These are phyloP conservation scores for Yponomeuta malinellus DNA, from an alignment of 2,888 invertebrate species.

Conservation along the genomic window DNA sequence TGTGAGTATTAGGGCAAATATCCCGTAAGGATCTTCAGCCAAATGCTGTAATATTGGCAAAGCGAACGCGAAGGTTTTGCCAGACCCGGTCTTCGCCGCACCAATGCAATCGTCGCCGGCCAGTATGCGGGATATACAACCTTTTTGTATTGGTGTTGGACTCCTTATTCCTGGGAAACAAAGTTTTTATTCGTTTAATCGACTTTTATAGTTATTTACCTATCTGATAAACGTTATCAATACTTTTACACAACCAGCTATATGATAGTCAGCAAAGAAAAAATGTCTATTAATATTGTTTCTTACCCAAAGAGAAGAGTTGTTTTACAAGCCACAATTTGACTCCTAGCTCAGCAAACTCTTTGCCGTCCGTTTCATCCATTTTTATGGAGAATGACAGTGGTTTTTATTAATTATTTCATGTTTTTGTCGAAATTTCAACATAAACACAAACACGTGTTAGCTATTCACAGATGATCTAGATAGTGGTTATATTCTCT, in stretches of 20 bases:
- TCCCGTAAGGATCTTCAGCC: conserved; percentile 96
- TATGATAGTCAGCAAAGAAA: too few relatives aligned
- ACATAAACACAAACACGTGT: too few relatives aligned
- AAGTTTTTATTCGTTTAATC: background rate
- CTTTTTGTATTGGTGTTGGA: conserved; percentile 88
- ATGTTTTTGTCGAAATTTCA: background rate
- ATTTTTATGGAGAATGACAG: conserved; percentile 28
- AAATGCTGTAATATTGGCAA: conserved; percentile 94
- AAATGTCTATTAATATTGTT: background rate
- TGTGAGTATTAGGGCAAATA: conserved; percentile 95
- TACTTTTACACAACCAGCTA: too few relatives aligned
- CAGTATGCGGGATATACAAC: conserved; percentile 87
- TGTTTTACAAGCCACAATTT: conserved; percentile 86
- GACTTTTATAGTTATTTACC: too few relatives aligned
- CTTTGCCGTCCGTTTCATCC: conserved; percentile 53
- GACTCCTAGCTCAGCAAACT: conserved; percentile 78
- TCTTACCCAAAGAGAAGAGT: conserved; percentile 79
- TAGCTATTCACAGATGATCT: too few relatives aligned
- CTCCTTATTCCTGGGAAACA: conserved; percentile 79
- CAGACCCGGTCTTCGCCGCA: conserved; percentile 98
- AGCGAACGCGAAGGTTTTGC: conserved; percentile 98
- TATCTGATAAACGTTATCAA: too few relatives aligned
- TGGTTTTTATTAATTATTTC: background rate
- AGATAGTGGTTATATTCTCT: too few relatives aligned
- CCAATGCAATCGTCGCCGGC: conserved; percentile 93